Evolutionary conservation across 2,888 invertebrate species (phyloP), one percentile per base, ranked within the genome.

Genomic region (Oscheius sp.): DNA sequence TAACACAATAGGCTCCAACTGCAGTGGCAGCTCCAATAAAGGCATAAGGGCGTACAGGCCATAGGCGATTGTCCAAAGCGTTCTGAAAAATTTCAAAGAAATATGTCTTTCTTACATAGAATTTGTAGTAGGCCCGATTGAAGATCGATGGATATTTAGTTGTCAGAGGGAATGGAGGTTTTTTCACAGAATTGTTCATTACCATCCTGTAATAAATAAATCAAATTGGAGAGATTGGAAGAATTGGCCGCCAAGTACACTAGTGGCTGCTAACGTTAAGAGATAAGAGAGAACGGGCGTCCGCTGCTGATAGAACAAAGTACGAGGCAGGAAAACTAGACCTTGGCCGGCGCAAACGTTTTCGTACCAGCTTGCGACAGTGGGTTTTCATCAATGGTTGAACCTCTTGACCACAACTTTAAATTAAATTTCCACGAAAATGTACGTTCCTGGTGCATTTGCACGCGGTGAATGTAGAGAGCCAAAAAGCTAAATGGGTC

Each of bases 51-150:
- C 72, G 61, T 15, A 76, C 63, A 0, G 78, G 78, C 78, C 78
- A 78, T 0, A 78, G 66, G n/a, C 69, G 61, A 39, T 78, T 78
- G n/a, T 78, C 78, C 31, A 78, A 10, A 50, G 69, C 66, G 45
- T 78, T 78, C 78, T 78, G 17, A 50, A 64, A 6, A 20, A 48
- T 33, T 58, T 57, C 42, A 50, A 48, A 10, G 20, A 63, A 57
- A 72, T n/a, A n/a, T n/a, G n/a, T n/a, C n/a, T n/a, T n/a, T n/a
- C 72, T 72, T 46, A 76, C 76, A 53, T 74, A 74, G n/a, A 69
- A 67, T 52, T 69, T 72, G 48, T 76, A 76, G 17, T 65, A 61
- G 20, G 48, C 55, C 31, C 71, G 48, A 52, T 76, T 72, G 45
- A 73, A 52, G 23, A 46, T 29, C 12, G 73, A 37, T n/a, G 76